Conservation (phyloP, 92 coral and sea anemone species). For the Phymanthus crucifer region DNA sequence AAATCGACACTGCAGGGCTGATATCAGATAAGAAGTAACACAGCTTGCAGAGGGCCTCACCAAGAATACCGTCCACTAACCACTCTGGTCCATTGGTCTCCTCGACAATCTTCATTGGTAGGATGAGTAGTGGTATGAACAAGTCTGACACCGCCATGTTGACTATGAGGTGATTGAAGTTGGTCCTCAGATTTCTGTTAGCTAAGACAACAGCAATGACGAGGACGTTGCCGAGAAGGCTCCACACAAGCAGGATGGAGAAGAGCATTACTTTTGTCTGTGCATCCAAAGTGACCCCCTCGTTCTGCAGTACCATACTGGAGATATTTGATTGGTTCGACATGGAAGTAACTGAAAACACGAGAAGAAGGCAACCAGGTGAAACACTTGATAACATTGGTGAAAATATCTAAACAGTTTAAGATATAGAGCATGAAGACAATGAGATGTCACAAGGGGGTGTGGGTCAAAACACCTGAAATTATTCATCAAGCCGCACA, state of each 20-base stretch:
- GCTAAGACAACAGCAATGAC: neutral
- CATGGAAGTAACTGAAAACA: no score
- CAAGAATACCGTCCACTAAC: conserved; percentile 7
- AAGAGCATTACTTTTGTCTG: neutral
- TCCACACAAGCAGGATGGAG: conserved; percentile 1
- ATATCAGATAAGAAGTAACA: conserved; percentile 5
- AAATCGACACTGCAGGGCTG: neutral
- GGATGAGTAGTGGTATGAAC: neutral
- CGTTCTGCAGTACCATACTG: neutral
- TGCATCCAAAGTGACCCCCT: neutral
- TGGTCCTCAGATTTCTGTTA: conserved; percentile 2
- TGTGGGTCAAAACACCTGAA: no score
- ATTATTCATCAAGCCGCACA: no score
- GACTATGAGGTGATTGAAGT: conserved; percentile 9
- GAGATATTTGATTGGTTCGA: neutral
- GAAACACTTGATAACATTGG: no score
- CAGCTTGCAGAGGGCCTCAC: conserved; percentile 1
- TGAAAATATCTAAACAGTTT: no score
- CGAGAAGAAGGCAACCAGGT: neutral
- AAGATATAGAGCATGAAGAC: no score
- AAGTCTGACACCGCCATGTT: conserved; percentile 17
- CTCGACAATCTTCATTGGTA: neutral
- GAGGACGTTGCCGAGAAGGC: neutral
- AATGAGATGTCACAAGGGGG: no score
- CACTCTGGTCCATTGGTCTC: neutral